Conservation (phyloP, 30 jellyfish, hydroid and myxozoan species). For the Nemopilema nomurai region DNA sequence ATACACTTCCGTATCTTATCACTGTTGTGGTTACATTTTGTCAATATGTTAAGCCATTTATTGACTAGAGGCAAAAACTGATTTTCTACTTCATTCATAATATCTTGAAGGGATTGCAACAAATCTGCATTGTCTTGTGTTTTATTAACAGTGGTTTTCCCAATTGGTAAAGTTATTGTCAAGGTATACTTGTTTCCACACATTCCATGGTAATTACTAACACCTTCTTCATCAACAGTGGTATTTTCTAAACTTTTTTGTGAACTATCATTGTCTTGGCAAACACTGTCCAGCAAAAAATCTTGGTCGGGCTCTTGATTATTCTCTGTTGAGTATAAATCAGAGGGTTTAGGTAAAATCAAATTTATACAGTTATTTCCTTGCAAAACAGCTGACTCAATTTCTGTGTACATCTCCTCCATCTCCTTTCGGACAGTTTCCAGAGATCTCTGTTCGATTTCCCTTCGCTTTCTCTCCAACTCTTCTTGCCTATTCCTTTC, state of each 20-base stretch:
- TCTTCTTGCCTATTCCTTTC: constrained; percentile 36
- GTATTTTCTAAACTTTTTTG: not conserved
- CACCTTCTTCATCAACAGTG: not conserved
- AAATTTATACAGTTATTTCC: constrained; percentile 73
- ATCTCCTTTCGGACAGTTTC: constrained; percentile 62
- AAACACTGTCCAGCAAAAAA: not conserved
- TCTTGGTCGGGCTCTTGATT: not conserved
- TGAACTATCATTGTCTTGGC: constrained; percentile 3
- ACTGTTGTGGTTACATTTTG: constrained; percentile 48
- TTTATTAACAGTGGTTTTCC: constrained; percentile 31
- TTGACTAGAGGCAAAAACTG: constrained; percentile 51
- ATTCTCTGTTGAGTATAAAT: not conserved
- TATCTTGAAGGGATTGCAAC: constrained; percentile 52
- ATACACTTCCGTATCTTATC: constrained; percentile 47
- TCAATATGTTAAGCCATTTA: constrained; percentile 72
- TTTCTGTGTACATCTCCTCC: constrained; percentile 33
- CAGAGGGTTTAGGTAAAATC: constrained; percentile 65
- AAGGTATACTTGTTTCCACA: constrained; percentile 36
- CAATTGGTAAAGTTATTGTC: constrained; percentile 40
- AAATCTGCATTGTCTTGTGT: constrained; percentile 70
- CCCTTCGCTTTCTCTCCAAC: constrained; percentile 39
- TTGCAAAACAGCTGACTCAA: constrained; percentile 69
- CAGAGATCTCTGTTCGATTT: constrained; percentile 51
- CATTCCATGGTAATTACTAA: constrained; percentile 58
- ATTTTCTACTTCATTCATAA: constrained; percentile 57